Evolutionary conservation across 2,797 vertebrate genomes (phyloP), one percentile per base, ranked within the genome.

Genomic region (Philypnodon macrostomus): DNA sequence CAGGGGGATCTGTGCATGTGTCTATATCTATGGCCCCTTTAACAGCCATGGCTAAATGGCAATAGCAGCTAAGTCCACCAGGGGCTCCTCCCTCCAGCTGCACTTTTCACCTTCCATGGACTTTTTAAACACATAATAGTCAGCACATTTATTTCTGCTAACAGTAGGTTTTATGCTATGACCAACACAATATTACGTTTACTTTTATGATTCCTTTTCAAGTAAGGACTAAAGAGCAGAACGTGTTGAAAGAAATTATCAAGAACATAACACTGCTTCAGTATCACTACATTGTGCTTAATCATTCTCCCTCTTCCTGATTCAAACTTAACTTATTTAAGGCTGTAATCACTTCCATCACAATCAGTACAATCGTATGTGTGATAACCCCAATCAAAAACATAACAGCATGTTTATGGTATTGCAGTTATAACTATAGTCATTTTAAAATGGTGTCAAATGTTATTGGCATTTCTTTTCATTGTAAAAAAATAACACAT

Each of bases 21-120:
- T 73, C 56, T 76, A 55, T 48, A 74, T 53, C 71, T 53, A 27
- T 35, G 56, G 64, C 50, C 58, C 54, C 53, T 69, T 56, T 66
- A 80, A 82, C 44, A 70, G 53, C 66, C 62, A 24, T 53, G 50
- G 67, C 33, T 78, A 77, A 84, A 73, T 38, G 38, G 60, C 60
- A 54, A 49, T 50, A 59, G 50, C 72, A 57, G 42, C 39, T 51
- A 48, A 15, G n/a, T 60, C 72, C 55, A 5, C 23, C 15, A n/a
- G n/a, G 47, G 26, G 24, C 47, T 64, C 67, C 65, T 59, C 58
- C 63, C 58, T 8, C 1, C n/a, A 52, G 48, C 62, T 40, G 11
- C 4, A 10, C 57, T 70, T 47, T 39, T 40, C 11, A 49, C 14
- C 36, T 63, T 53, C 54, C 38, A 59, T 23, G 17, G 55, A 39